Evolutionary conservation across 1,140 invertebrate species (phyloP).

Genomic region (Prorops nasuta): DNA sequence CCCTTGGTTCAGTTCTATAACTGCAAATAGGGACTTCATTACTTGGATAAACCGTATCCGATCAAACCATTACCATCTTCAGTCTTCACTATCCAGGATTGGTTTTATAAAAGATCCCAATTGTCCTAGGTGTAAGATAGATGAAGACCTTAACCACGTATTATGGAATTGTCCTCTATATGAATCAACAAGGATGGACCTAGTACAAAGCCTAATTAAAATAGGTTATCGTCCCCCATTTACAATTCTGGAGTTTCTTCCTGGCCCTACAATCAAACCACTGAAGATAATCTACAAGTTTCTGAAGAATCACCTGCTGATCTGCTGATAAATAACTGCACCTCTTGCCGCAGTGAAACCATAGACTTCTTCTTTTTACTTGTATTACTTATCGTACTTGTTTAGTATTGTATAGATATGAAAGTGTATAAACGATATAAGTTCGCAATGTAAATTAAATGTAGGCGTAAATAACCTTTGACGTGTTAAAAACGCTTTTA

Average conservation of each 20-base stretch:
- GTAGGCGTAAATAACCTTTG: no score
- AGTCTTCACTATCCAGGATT: background rate
- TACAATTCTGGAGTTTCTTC: background rate
- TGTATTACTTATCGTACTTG: no score
- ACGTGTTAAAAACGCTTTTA: no score
- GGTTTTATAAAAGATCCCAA: background rate
- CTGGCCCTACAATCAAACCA: background rate
- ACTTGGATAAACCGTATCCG: constrained; percentile 5
- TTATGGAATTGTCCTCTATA: constrained; percentile 11
- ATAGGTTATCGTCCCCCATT: background rate
- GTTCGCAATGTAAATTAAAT: no score
- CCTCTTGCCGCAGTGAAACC: no score
- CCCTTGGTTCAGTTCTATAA: background rate
- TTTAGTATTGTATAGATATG: no score
- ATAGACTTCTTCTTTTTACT: no score
- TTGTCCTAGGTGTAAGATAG: constrained; percentile 1
- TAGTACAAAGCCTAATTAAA: background rate
- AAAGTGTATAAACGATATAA: no score
- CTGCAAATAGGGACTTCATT: constrained; percentile 7
- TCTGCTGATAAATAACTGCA: no score
- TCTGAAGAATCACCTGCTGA: no score
- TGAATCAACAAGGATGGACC: background rate
- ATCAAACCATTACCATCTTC: constrained; percentile 12
- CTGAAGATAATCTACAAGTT: background rate
- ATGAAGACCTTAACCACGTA: constrained; percentile 15